Evolutionary conservation across 2,888 invertebrate genomes (phyloP), one percentile per base, ranked within the genome.

Genomic region (Eupeodes latifasciatus): DNA sequence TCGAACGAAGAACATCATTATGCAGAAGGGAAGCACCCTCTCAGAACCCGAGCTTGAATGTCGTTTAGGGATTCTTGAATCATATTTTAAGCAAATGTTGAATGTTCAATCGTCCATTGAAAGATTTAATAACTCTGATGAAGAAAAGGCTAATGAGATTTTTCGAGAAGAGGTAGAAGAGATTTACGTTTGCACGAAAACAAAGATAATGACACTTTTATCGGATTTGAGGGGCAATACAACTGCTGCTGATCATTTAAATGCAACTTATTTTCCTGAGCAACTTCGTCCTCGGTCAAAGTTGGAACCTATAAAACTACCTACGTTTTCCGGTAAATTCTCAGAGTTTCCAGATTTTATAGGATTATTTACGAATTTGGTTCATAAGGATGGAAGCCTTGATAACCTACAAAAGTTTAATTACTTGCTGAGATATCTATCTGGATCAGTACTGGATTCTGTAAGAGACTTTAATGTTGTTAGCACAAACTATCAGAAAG

Each of bases 271-370:
- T 36, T 36, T 36, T 36, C 36, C 36, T 36, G 36, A 36, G 36
- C 80, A 44, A 12, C 62, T 79, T 36, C 72, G 72, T 44, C 61
- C 75, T 7, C 81, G 85, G 57, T 82, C 86, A 49, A 85, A 89
- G 14, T 36, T 72, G 16, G 64, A 80, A 36, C 55, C 47, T 7
- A 79, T 89, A n/a, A 74, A 82, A 47, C 77, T 87, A 12, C 89
- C 85, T 49, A 89, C 27, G 16, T 86, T 88, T 64, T 74, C 55
- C 44, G 89, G 85, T 12, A 89, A 87, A 80, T 90, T 83, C 75
- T 78, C 79, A n/a, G 83, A 19, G 19, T 88, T 75, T 57, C 81
- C 81, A 10, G 88, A 89, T 78, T 89, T 86, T 59, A 81, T 84
- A 10, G 59, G 85, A 6, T 77, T 89, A 34, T 90, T 89, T 75